Evolutionary conservation across 2,888 invertebrate species (phyloP).

Genomic region (Sesia apiformis): DNA sequence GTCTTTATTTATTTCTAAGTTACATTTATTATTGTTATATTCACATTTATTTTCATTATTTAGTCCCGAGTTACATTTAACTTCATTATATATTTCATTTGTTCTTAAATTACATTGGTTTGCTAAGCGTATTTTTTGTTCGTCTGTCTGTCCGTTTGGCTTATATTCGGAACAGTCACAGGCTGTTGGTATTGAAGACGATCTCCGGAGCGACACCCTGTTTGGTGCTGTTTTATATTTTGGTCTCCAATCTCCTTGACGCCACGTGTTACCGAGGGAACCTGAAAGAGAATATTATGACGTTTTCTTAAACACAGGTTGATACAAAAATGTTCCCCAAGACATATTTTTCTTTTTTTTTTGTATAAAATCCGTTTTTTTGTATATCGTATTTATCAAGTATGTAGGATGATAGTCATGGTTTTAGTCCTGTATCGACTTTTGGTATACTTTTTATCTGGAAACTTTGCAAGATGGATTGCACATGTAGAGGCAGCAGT

Average conservation of each 20-base stretch:
- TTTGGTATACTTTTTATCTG: no score
- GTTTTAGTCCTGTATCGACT: no score
- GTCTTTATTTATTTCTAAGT: not conserved
- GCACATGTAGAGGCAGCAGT: no score
- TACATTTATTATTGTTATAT: not conserved
- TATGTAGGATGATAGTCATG: no score
- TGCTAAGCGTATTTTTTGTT: not conserved
- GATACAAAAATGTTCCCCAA: no score
- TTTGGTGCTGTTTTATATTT: slow-evolving; percentile 49
- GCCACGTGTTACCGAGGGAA: slow-evolving; percentile 87
- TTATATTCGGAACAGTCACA: slow-evolving; percentile 27
- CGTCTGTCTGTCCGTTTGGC: slow-evolving; percentile 2
- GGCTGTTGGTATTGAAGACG: slow-evolving; percentile 16
- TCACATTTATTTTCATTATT: not conserved
- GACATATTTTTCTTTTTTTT: no score
- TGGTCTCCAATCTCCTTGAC: slow-evolving; percentile 80
- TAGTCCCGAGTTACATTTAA: not conserved
- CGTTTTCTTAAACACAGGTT: no score
- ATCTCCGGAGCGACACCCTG: slow-evolving; percentile 36
- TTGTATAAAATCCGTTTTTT: no score
- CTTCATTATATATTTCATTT: not conserved
- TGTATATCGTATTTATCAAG: no score
- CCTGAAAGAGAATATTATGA: slow-evolving; percentile 43
- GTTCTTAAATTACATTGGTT: not conserved
- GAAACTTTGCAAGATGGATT: no score